Evolutionary conservation across 2,113 vertebrate species (phyloP).

Genomic region (Romanogobio albipinnatus): DNA sequence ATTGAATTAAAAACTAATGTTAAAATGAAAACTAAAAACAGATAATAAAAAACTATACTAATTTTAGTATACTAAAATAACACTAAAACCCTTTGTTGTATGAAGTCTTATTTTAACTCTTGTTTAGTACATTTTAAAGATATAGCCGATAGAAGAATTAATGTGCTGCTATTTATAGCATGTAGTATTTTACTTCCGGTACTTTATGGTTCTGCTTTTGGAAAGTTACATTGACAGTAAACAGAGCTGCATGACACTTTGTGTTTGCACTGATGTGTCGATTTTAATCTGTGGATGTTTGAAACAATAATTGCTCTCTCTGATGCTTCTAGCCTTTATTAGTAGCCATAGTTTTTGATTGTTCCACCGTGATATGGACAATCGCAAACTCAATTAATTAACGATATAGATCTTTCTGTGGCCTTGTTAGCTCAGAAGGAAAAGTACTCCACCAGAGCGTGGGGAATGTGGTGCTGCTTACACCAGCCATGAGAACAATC

Average conservation of each 20-base stretch:
- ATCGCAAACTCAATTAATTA: background rate
- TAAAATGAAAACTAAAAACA: too few species aligned
- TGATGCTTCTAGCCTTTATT: background rate
- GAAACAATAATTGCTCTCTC: background rate
- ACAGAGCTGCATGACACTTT: background rate
- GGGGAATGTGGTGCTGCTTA: slow-evolving; percentile 5
- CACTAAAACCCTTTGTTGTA: background rate
- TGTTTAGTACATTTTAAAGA: background rate
- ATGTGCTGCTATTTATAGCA: background rate
- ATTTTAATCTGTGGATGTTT: background rate
- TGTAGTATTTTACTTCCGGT: background rate
- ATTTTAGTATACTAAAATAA: background rate
- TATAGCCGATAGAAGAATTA: background rate
- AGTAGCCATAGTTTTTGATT: background rate
- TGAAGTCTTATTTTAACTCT: background rate
- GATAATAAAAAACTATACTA: background rate
- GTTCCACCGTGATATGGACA: background rate
- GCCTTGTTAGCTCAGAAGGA: background rate
- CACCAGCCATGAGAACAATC: background rate
- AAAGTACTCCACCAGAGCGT: background rate
- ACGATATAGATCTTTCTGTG: background rate
- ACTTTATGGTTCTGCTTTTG: background rate
- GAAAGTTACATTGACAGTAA: background rate
- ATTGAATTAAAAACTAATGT: too few species aligned
- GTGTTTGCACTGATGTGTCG: background rate